Evolutionary conservation across 1,140 invertebrate species (phyloP), one percentile per base, ranked within the genome.

Genomic region (Uloborus diversus): DNA sequence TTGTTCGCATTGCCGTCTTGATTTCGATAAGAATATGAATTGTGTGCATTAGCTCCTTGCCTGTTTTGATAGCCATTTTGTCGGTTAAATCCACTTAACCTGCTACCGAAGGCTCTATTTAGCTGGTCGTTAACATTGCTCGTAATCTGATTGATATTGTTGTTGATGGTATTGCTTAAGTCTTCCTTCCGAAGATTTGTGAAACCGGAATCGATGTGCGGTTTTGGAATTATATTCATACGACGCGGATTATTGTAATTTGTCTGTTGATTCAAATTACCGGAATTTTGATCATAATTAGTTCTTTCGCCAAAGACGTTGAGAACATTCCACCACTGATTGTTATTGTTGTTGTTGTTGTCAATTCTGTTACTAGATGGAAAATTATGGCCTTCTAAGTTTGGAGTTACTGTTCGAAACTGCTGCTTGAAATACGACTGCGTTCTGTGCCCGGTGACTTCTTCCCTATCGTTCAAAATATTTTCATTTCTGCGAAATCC

Each of bases 311-410:
- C 73, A 2, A 78, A 32, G 4, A 78, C 73, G n/a, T 66, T 78
- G 3, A 78, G 20, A 4, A 30, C 73, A 57, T 78, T 78, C 73
- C 73, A 78, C 73, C 73, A 78, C 42, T 78, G 73, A 66, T 66
- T 78, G 20, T 78, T 37, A 30, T 70, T 62, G 23, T 65, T 78
- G 9, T 78, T 66, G 14, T n/a, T 37, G 11, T 32, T 62, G 20
- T 65, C 49, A 28, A 53, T 37, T 20, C 49, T 51, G 20, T 37
- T 78, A 57, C 56, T 78, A 37, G 53, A n/a, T n/a, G n/a, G n/a
- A n/a, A n/a, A 47, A 27, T 35, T 25, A 25, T 42, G 9, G 23
- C 42, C 20, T 14, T 78, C 73, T n/a, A 78, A 42, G 57, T 78
- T 65, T 13, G 73, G 73, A 4, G 61, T 78, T 3, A 78, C 62